Evolutionary conservation across 2,888 invertebrate genomes (phyloP), one percentile per base, ranked within the genome.

Genomic region (Notocelia uddmanniana): DNA sequence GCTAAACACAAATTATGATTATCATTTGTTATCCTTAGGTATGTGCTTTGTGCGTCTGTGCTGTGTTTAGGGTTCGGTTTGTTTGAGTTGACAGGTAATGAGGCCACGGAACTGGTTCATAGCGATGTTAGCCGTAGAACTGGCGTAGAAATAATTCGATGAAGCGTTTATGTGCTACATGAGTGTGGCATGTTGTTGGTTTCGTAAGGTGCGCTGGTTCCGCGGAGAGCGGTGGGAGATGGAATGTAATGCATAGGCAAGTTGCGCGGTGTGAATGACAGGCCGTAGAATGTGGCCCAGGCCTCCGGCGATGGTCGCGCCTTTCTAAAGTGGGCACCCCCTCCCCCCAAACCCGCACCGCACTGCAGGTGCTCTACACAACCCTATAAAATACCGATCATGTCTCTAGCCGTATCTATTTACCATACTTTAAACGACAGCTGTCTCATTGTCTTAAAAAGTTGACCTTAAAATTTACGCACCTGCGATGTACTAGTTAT

Each of bases 241-340:
- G 91, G 93, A 92, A 93, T 93, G 93, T 92, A 92, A 88, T 89
- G 91, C 92, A 91, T 93, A 93, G 93, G 91, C 92, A 91, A 93
- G 89, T 92, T 91, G 92, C 89, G 88, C 92, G 92, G 91, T 92
- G 93, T 93, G 93, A 93, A 93, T 93, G 93, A 93, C 93, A 93
- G 91, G 90, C 93, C 89, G 91, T 93, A 93, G 93, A 93, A 93
- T 93, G 93, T 92, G 93, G 93, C 91, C 87, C 90, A 87, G 87
- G 93, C 93, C 93, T 86, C 91, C 87, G 93, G 93, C 93, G 88
- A 92, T 92, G 91, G 93, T 93, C 92, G 93, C 93, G 93, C 93
- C 93, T 93, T 93, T 93, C 93, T 93, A 93, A 93, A 93, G 93
- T 92, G 92, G 92, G 88, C 89, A 89, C 85, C 82, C 82, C 82